Conservation (phyloP, 2,113 vertebrate genomes). For the Pholis gunnellus region DNA sequence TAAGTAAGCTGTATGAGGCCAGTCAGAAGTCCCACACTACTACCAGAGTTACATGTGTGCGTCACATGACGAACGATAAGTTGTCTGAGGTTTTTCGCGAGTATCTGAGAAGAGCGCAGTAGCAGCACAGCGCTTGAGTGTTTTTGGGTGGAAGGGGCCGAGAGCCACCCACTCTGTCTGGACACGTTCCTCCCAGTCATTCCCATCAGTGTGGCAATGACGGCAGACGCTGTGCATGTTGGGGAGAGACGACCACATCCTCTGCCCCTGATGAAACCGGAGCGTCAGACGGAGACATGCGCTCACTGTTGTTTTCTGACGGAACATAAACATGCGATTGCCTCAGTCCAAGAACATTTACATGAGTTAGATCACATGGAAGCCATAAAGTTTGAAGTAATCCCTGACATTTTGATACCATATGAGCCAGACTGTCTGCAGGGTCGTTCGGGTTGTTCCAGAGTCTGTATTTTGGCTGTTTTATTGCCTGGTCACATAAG, state of each 20-base stretch:
- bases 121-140: constrained; percentile 30
- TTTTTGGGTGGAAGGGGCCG: constrained; percentile 37
- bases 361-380: neutral
- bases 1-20: neutral
- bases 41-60: neutral
- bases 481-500: neutral
- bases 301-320: constrained; percentile 27
- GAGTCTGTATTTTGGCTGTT: neutral
- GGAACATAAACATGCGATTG: neutral
- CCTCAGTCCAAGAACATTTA: neutral
- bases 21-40: neutral
- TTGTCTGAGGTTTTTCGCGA: constrained; percentile 33
- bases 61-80: constrained; percentile 32
- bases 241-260: constrained; percentile 69
- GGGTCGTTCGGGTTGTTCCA: neutral
- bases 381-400: neutral
- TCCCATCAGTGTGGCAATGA: constrained; percentile 67
- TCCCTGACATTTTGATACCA: neutral
- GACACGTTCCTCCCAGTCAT: constrained; percentile 61
- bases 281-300: constrained; percentile 13
- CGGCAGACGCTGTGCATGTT: constrained; percentile 32
- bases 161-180: constrained; percentile 74
- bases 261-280: neutral
- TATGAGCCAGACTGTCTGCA: constrained; percentile 2
- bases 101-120: constrained; percentile 47